Base-by-base conservation (phyloP, 1,140 invertebrate genomes). In the Platyscapa corneri region DNA sequence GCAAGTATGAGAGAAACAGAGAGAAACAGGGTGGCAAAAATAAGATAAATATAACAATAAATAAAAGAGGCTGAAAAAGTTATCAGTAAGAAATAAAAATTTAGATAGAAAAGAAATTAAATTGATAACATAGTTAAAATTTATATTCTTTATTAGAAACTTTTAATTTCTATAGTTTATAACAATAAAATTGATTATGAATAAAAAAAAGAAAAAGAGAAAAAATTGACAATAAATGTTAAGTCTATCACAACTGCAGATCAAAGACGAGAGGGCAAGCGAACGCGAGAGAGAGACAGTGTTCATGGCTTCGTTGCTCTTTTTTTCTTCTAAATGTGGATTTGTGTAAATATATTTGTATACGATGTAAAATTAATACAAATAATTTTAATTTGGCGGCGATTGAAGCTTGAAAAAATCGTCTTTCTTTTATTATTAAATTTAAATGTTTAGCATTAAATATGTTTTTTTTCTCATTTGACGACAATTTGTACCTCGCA, bases 271-370 rank as follows among this genome's bases (percentile, higher is more conserved):
- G 34, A 60, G 53, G 20, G 76, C 18, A 27, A 78, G 53, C 60
- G 76, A 39, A 60, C n/a, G 32, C 60, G 76, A 78, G 75, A 78
- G 76, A 64, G 53, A 30, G 46, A 1, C 18, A 34, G 30, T 77
- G 56, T 79, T 79, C 34, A 8, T 78, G 14, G 20, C 12, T 30
- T 60, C 0, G 37, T 42, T 65, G 16, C 23, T n/a, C n/a, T n/a
- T n/a, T n/a, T n/a, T n/a, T n/a, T n/a, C n/a, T n/a, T n/a, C n/a
- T n/a, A n/a, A n/a, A n/a, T n/a, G n/a, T n/a, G n/a, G n/a, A n/a
- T n/a, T n/a, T n/a, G 12, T 77, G 49, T 34, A 10, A 6, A 5
- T 49, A 20, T 32, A 6, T 77, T 37, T 70, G 14, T 53, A 46
- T 77, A 23, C 20, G 10, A 49, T 75, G 23, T 75, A 20, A 75